phyloP scores from a whole-genome alignment of 2,888 invertebrate species.

The Coecobrya sp. region DNA sequence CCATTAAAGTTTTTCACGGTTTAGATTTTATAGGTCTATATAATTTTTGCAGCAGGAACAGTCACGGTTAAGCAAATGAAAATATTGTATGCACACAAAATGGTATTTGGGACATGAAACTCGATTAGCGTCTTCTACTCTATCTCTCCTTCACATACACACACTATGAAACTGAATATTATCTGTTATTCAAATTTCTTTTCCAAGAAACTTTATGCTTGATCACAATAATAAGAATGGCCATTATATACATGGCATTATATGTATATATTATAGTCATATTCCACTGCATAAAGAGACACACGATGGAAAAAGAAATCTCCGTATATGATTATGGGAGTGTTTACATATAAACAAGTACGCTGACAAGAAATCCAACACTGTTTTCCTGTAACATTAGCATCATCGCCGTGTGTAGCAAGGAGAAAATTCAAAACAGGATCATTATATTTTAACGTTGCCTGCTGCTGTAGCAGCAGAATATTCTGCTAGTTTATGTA shows the following conservation, averaged over 20 bases:
- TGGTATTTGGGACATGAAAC: conserved; percentile 52
- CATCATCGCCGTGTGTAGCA: conserved; percentile 2
- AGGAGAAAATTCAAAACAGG: conserved; percentile 6
- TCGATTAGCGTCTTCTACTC: neutral
- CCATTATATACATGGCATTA: neutral
- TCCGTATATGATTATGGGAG: no score
- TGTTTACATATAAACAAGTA: conserved; percentile 3
- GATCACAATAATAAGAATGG: neutral
- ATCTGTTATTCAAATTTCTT: conserved; percentile 14
- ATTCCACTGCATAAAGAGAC: neutral
- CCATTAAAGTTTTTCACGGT: no score
- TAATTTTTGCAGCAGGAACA: no score
- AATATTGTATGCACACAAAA: neutral
- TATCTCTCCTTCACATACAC: neutral
- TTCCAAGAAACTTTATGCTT: neutral
- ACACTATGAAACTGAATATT: neutral
- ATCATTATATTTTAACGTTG: conserved; percentile 12
- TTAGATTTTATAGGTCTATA: no score
- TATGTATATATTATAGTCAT: neutral
- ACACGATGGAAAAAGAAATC: neutral
- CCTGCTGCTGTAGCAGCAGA: no score
- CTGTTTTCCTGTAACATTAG: neutral
- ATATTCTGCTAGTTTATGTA: neutral
- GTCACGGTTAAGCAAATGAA: no score
- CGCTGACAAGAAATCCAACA: conserved; percentile 2